These are phyloP conservation scores for Pristionchus maxplancki DNA, from an alignment of 2,888 invertebrate species.

Conservation along the genomic window DNA sequence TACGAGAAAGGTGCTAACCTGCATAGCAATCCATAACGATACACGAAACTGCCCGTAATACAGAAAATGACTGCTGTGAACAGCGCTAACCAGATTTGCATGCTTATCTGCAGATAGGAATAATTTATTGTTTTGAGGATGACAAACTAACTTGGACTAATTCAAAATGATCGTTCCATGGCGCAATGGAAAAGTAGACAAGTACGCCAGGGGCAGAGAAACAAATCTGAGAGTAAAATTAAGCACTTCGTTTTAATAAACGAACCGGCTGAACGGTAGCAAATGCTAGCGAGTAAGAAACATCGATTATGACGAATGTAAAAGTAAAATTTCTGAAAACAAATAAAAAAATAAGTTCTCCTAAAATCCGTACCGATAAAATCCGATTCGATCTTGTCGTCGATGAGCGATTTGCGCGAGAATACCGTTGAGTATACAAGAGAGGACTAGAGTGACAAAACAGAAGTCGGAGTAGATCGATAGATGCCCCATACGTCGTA, in stretches of 20 bases:
- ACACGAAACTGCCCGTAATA: neutral
- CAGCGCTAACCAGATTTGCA: neutral
- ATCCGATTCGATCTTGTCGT: neutral
- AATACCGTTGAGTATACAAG: neutral
- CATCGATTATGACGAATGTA: neutral
- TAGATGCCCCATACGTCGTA: neutral
- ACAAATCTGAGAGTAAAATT: neutral
- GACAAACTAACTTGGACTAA: neutral
- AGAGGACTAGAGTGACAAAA: neutral
- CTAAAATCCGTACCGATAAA: neutral
- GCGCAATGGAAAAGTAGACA: neutral
- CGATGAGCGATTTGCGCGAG: neutral
- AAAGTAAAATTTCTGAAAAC: neutral
- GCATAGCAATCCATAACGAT: constrained; percentile 4
- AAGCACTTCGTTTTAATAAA: neutral
- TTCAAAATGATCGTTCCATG: neutral
- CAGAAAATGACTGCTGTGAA: neutral
- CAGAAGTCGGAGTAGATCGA: neutral
- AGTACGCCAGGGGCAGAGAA: neutral
- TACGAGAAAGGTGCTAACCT: neutral
- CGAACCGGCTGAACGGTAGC: neutral
- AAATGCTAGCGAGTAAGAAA: neutral
- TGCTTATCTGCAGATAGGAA: neutral
- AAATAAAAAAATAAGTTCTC: neutral
- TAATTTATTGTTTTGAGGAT: neutral